Evolutionary conservation across 2,113 vertebrate genomes (phyloP).

Genomic region (Xiphophorus hellerii): DNA sequence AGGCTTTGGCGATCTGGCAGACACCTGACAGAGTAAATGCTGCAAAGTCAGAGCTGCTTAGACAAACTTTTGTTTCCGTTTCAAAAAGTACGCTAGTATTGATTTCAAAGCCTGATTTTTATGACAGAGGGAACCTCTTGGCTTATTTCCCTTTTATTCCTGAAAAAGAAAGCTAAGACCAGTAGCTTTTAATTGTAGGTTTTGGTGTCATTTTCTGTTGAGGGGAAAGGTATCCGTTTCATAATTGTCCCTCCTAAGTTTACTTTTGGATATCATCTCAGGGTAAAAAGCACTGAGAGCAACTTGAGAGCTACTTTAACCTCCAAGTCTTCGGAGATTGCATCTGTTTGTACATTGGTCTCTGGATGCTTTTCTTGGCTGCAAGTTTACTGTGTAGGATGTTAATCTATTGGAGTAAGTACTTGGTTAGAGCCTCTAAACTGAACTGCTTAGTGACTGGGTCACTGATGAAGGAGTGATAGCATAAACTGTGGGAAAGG

Average conservation of each 20-base stretch:
- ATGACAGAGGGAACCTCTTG: conserved; percentile 1
- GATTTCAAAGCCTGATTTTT: conserved; percentile 20
- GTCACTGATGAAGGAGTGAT: conserved; percentile 5
- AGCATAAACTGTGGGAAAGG: conserved; percentile 1
- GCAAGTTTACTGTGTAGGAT: conserved; percentile 22
- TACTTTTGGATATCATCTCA: conserved; percentile 17
- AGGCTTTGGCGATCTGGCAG: conserved; percentile 5
- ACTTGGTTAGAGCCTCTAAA: conserved; percentile 16
- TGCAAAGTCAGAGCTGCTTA: conserved; percentile 10
- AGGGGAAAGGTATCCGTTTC: background rate
- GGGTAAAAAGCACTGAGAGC: conserved; percentile 1
- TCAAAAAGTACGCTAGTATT: conserved; percentile 9
- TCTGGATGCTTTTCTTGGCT: conserved; percentile 34
- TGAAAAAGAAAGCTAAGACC: background rate
- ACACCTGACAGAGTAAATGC: conserved; percentile 1
- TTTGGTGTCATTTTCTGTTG: background rate
- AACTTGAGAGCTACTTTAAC: conserved; percentile 6
- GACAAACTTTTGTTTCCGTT: conserved; percentile 12
- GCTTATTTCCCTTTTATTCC: background rate
- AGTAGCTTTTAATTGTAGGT: background rate
- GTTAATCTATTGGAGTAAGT: conserved; percentile 41
- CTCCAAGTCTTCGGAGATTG: conserved; percentile 26
- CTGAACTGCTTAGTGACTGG: conserved; percentile 31
- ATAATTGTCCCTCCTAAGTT: background rate
- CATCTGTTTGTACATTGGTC: conserved; percentile 30